Evolutionary conservation across 2,888 invertebrate genomes (phyloP).

Genomic region (Phasia obesa): DNA sequence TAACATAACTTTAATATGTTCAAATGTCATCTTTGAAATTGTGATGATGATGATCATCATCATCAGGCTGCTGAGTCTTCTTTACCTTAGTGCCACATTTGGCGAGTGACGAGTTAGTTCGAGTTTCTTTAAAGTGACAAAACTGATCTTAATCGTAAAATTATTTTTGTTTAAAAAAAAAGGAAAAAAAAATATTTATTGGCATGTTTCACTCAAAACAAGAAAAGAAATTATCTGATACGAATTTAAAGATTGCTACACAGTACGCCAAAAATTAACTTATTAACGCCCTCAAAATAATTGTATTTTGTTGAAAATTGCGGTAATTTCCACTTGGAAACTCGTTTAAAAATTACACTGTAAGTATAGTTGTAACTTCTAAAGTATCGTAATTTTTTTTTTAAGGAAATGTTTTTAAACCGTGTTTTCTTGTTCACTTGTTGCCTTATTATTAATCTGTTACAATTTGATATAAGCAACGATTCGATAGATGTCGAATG

Average conservation of each 20-base stretch:
- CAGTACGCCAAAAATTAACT: too few relatives aligned
- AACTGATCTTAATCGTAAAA: constrained; percentile 74
- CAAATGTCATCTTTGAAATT: constrained; percentile 66
- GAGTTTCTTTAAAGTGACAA: constrained; percentile 69
- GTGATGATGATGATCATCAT: constrained; percentile 48
- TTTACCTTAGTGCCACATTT: not conserved
- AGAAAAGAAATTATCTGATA: not conserved
- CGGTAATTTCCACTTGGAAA: too few relatives aligned
- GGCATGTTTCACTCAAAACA: constrained; percentile 5
- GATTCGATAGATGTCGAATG: too few relatives aligned
- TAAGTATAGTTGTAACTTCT: too few relatives aligned
- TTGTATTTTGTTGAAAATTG: too few relatives aligned
- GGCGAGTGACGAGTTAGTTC: constrained; percentile 20
- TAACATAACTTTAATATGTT: constrained; percentile 72
- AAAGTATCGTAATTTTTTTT: too few relatives aligned
- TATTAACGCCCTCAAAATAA: too few relatives aligned
- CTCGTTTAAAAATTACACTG: too few relatives aligned
- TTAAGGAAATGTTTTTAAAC: too few relatives aligned
- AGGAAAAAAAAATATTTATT: constrained; percentile 32
- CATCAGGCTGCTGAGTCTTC: constrained; percentile 29
- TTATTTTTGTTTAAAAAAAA: constrained; percentile 57
- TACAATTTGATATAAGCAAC: too few relatives aligned
- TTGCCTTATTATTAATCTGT: too few relatives aligned
- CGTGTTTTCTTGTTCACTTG: too few relatives aligned
- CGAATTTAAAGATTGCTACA: not conserved